Conservation (phyloP, 2,113 vertebrate species). For the Ciconia maguari region DNA sequence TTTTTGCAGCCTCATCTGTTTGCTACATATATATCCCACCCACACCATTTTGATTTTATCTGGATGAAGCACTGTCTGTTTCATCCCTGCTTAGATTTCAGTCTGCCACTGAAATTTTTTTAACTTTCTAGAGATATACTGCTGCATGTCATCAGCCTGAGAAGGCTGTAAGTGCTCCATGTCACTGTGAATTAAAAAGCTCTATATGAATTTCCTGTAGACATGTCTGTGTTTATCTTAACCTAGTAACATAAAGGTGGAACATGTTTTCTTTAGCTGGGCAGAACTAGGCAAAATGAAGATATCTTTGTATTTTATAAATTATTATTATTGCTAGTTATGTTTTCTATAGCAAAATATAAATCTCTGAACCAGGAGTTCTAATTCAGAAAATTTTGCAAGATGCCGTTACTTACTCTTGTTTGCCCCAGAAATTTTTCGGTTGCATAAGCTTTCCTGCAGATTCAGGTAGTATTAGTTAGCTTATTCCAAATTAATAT, state of each 20-base stretch:
- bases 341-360: background rate
- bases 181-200: background rate
- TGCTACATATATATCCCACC: constrained; percentile 5
- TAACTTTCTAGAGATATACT: background rate
- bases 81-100: background rate
- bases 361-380: background rate
- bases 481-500: background rate
- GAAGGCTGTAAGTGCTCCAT: background rate
- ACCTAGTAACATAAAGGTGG: background rate
- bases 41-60: background rate
- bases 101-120: background rate
- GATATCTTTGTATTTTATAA: background rate
- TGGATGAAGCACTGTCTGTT: background rate
- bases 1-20: constrained; percentile 56
- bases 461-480: background rate
- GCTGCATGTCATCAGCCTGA: background rate
- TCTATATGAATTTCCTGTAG: background rate
- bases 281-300: background rate
- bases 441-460: background rate
- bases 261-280: background rate
- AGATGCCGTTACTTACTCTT: background rate
- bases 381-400: background rate
- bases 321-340: background rate
- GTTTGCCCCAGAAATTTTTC: background rate
- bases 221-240: background rate